Evolutionary conservation across 2,113 vertebrate species (phyloP).

Genomic region (Thunnus maccoyii): DNA sequence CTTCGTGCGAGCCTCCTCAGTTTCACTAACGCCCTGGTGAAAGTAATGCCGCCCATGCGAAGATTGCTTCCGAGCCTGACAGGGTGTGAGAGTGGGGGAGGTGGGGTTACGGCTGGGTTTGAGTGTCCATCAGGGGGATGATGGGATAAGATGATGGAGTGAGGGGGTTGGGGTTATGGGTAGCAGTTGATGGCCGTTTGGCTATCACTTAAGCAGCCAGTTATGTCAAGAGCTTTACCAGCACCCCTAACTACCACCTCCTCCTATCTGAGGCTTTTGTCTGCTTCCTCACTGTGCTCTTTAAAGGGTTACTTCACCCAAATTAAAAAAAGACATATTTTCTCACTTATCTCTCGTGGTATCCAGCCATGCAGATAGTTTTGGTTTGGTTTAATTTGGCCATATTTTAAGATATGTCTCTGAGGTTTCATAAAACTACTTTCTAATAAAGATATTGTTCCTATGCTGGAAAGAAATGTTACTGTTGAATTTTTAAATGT

Average conservation of each 20-base stretch:
- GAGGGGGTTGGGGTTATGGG: slow-evolving; percentile 32
- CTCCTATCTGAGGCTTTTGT: slow-evolving; percentile 20
- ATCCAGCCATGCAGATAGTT: not conserved
- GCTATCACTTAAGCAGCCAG: slow-evolving; percentile 34
- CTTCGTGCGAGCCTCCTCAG: not conserved
- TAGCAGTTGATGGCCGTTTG: slow-evolving; percentile 27
- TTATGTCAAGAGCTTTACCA: slow-evolving; percentile 33
- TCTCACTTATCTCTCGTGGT: not conserved
- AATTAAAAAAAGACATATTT: slow-evolving; percentile 8
- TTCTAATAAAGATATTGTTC: slow-evolving; percentile 17
- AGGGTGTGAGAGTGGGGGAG: slow-evolving; percentile 33
- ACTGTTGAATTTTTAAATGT: not conserved
- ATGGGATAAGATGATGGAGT: slow-evolving; percentile 23
- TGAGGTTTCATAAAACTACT: slow-evolving; percentile 19
- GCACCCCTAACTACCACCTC: not conserved
- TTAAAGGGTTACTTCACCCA: not conserved
- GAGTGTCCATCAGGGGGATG: slow-evolving; percentile 61
- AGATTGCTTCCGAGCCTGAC: slow-evolving; percentile 57
- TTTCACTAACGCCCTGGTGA: slow-evolving; percentile 27
- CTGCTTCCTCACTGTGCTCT: not conserved
- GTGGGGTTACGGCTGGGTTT: slow-evolving; percentile 46
- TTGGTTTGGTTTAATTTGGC: not conserved
- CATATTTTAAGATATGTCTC: not conserved
- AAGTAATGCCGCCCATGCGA: slow-evolving; percentile 38
- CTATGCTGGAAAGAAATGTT: not conserved